Percentiles rank a stretch among this genome's conserved stretches.
phyloP scores from a whole-genome alignment of 2,888 invertebrate genomes.

The Epistrophella euchroma region DNA sequence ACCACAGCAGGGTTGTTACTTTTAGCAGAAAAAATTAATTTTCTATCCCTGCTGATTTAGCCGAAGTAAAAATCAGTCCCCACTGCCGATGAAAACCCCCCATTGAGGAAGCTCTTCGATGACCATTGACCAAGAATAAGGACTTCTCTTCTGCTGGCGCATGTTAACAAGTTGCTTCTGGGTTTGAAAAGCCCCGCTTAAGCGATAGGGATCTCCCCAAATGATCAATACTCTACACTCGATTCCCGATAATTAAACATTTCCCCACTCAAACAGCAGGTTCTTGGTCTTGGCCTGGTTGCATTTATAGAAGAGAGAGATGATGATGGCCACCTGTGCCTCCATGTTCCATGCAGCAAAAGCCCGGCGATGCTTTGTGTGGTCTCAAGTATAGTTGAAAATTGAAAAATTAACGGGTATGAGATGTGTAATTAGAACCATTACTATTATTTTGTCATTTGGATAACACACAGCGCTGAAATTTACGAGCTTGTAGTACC shows the following conservation, averaged over 20 bases:
- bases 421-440: constrained; percentile 71
- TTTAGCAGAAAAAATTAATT: constrained; percentile 68
- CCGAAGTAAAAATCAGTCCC: constrained; percentile 20
- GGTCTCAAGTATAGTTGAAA: constrained; percentile 61
- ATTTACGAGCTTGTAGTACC: constrained; percentile 35
- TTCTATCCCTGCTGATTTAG: constrained; percentile 44
- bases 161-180: constrained; percentile 71
- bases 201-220: constrained; percentile 50
- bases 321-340: constrained; percentile 72
- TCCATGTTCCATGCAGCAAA: neutral
- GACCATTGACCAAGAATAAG: constrained; percentile 23
- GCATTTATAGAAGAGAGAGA: neutral
- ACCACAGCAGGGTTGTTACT: constrained; percentile 37
- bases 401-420: constrained; percentile 73
- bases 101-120: constrained; percentile 38
- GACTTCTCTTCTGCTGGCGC: constrained; percentile 34
- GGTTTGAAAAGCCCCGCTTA: constrained; percentile 39
- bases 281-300: constrained; percentile 8
- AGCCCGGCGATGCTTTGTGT: constrained; percentile 49
- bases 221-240: constrained; percentile 66
- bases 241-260: constrained; percentile 69
- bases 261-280: constrained; percentile 21
- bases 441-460: constrained; percentile 76
- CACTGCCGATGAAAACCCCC: constrained; percentile 45
- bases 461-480: constrained; percentile 40